phyloP scores from a whole-genome alignment of 2,888 invertebrate genomes.

The Ligdia adustata region DNA sequence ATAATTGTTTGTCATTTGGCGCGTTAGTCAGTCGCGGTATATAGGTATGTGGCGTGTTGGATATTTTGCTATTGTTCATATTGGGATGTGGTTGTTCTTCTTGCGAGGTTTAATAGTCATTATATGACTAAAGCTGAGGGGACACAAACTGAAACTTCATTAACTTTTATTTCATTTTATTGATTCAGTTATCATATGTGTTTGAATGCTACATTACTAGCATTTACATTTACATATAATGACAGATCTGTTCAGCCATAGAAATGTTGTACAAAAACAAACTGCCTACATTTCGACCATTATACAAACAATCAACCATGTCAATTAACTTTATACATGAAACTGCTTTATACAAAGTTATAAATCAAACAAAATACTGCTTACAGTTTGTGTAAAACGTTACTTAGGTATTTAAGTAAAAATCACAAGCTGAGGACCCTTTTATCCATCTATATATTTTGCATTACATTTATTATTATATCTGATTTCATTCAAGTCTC shows the following conservation, averaged over 20 bases:
- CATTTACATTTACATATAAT: conserved; percentile 75
- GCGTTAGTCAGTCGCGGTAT: too few species aligned
- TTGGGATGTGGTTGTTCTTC: too few species aligned
- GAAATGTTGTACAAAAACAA: conserved; percentile 78
- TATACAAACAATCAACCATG: conserved; percentile 55
- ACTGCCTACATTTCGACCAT: conserved; percentile 63
- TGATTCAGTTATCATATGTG: conserved; percentile 80
- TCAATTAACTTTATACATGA: conserved; percentile 21
- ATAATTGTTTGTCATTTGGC: too few species aligned
- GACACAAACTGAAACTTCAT: conserved; percentile 48
- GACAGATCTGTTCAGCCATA: conserved; percentile 75
- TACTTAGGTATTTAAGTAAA: conserved; percentile 36
- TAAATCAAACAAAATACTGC: conserved; percentile 35
- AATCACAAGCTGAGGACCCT: conserved; percentile 38
- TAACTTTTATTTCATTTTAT: conserved; percentile 71
- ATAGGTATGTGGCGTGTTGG: too few species aligned
- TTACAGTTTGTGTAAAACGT: conserved; percentile 31
- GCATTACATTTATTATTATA: conserved; percentile 12
- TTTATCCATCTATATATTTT: conserved; percentile 30
- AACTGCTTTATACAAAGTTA: conserved; percentile 31
- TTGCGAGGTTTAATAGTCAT: too few species aligned
- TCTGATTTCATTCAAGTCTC: conserved; percentile 1
- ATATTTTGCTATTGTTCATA: too few species aligned
- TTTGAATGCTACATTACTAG: conserved; percentile 71
- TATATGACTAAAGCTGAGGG: too few species aligned